Evolutionary conservation across 2,888 invertebrate species (phyloP).

Genomic region (Lycophotia porphyrea): DNA sequence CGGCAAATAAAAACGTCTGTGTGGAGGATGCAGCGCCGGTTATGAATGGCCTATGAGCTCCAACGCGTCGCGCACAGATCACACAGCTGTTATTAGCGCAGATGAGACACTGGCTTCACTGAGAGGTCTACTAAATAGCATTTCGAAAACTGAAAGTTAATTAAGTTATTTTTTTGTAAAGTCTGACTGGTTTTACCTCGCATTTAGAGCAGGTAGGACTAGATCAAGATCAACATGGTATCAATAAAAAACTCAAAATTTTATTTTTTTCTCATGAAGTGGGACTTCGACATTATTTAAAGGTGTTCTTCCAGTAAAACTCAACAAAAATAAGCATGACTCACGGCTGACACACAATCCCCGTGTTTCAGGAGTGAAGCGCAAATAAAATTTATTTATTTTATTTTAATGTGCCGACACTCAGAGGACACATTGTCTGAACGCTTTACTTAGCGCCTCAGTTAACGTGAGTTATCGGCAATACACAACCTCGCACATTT

Average conservation of each 20-base stretch:
- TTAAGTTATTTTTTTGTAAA: not conserved
- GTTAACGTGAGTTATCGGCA: slow-evolving; percentile 27
- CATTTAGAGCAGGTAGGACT: not conserved
- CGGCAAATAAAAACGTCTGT: slow-evolving; percentile 88
- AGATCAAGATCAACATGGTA: too few species aligned
- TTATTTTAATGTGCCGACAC: slow-evolving; percentile 17
- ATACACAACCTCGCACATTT: slow-evolving; percentile 22
- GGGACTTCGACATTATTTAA: not conserved
- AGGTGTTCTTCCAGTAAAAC: not conserved
- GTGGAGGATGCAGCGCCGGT: slow-evolving; percentile 75
- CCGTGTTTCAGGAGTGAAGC: slow-evolving; percentile 24
- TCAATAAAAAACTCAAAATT: too few species aligned
- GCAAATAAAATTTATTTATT: slow-evolving; percentile 32
- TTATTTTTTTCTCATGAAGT: not conserved
- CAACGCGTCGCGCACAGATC: slow-evolving; percentile 73
- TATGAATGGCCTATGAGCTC: slow-evolving; percentile 87
- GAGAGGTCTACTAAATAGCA: not conserved
- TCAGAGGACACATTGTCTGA: slow-evolving; percentile 37
- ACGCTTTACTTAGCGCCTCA: slow-evolving; percentile 33
- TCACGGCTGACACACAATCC: slow-evolving; percentile 29
- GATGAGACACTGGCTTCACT: slow-evolving; percentile 61
- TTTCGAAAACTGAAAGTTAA: not conserved
- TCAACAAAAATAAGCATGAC: slow-evolving; percentile 28
- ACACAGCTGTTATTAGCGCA: slow-evolving; percentile 61
- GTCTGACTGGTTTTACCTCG: not conserved